A percentile compares a stretch with the other conserved stretches of the same genome.
Evolutionary conservation across 2,797 vertebrate species (phyloP).

Genomic region (Amniataba percoides): DNA sequence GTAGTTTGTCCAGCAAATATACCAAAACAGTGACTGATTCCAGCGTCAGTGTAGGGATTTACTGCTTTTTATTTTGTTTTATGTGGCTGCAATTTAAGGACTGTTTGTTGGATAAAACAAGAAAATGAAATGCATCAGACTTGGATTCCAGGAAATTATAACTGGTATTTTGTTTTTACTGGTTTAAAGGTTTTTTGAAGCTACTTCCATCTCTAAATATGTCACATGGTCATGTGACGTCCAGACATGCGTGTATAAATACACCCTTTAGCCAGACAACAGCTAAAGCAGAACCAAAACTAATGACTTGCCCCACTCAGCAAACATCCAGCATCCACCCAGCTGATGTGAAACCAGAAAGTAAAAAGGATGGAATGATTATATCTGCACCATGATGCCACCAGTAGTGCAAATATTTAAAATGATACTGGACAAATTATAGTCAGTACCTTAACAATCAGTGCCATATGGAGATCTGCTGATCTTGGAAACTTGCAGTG

Average conservation of each 20-base stretch:
- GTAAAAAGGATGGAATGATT: neutral
- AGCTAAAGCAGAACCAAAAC: conserved; percentile 85
- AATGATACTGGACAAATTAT: neutral
- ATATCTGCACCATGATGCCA: neutral
- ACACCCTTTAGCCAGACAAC: conserved; percentile 41
- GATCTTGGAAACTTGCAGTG: conserved; percentile 13
- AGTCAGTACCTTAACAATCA: neutral
- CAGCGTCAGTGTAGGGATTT: neutral
- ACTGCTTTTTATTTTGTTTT: neutral
- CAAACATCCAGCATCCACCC: conserved; percentile 15
- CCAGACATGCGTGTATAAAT: conserved; percentile 39
- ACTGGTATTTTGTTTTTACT: neutral
- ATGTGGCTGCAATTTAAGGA: neutral
- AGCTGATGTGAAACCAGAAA: conserved; percentile 17
- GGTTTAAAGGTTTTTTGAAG: neutral
- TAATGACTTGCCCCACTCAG: conserved; percentile 32
- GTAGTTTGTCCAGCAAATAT: neutral
- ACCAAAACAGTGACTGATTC: neutral
- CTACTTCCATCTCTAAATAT: conserved; percentile 3
- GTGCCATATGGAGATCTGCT: conserved; percentile 18
- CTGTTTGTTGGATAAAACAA: neutral
- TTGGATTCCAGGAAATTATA: neutral
- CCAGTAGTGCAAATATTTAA: neutral
- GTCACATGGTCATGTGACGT: conserved; percentile 39
- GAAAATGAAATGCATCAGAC: neutral